These are phyloP conservation scores for Pheosia gnoma DNA, from an alignment of 2,888 invertebrate genomes.

Conservation along the genomic window DNA sequence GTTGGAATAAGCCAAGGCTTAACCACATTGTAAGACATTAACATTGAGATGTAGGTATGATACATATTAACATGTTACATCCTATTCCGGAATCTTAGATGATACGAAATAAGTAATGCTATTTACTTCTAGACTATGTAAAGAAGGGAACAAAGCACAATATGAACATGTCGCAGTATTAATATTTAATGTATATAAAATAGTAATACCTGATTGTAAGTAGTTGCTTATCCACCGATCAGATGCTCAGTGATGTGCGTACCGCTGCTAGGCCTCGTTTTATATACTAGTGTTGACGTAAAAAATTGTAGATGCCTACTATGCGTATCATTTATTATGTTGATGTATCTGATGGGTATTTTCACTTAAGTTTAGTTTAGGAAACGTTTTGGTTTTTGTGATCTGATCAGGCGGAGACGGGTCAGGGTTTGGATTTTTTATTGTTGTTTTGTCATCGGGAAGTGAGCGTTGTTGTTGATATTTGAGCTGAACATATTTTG, in stretches of 20 bases:
- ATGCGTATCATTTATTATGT: conserved; percentile 15
- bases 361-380: conserved; percentile 19
- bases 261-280: background rate
- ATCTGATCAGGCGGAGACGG: background rate
- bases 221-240: conserved; percentile 14
- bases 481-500: no score
- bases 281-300: conserved; percentile 21
- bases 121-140: no score
- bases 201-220: conserved; percentile 14
- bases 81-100: no score
- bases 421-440: conserved; percentile 8
- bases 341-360: conserved; percentile 14
- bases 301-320: conserved; percentile 16
- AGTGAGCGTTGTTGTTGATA: no score
- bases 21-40: no score
- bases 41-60: no score
- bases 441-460: background rate
- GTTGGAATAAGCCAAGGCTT: no score
- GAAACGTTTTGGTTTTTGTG: conserved; percentile 10
- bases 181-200: background rate
- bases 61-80: no score
- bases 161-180: no score
- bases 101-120: no score
- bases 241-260: conserved; percentile 15
- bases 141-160: no score